Evolutionary conservation across 1,140 invertebrate genomes (phyloP), one percentile per base, ranked within the genome.

Genomic region (Hypsibius dujardini): DNA sequence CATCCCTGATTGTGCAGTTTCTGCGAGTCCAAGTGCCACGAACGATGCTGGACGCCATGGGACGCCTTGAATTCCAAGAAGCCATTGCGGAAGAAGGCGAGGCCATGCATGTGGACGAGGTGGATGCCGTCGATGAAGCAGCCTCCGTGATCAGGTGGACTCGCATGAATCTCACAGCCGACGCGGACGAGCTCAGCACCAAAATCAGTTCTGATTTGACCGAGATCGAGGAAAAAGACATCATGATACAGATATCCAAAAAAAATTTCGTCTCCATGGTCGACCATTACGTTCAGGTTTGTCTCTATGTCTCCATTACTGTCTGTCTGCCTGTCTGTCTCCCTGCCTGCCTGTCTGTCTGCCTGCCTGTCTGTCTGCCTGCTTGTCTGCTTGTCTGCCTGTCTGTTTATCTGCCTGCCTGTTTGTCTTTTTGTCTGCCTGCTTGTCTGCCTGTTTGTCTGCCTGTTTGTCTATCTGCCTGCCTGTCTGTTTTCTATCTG

Each of bases 201-300:
- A 14, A 67, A 42, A 67, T 42, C 42, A 3, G 42, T 42, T 67
- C 45, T 67, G 7, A 7, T 42, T 67, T 14, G 7, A 12, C 62
- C 7, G 45, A 67, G 7, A 42, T 14, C 7, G 7, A 67, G 42
- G 62, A 67, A 42, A 67, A 67, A 42, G 7, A 67, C 42, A 42
- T 67, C 62, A 7, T 67, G 12, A 67, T 67, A 67, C 62, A 67
- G 42, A 42, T 67, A 3, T 3, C 7, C 3, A 67, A 67, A 42
- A 67, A 67, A 42, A 42, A 67, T 14, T 42, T 67, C 7, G 62
- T 67, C 7, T 7, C 62, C 12, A 67, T 67, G 62, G 62, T 67
- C 42, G 62, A 67, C 42, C 3, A 3, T 12, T 67, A 67, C 62
- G 3, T 3, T 12, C 62, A 67, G 62, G 62, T 67, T 12, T 14